Percentiles rank a stretch among this genome's conserved stretches.
Evolutionary conservation across 2,888 invertebrate species (phyloP).

Genomic region (Drosophila anomelani): DNA sequence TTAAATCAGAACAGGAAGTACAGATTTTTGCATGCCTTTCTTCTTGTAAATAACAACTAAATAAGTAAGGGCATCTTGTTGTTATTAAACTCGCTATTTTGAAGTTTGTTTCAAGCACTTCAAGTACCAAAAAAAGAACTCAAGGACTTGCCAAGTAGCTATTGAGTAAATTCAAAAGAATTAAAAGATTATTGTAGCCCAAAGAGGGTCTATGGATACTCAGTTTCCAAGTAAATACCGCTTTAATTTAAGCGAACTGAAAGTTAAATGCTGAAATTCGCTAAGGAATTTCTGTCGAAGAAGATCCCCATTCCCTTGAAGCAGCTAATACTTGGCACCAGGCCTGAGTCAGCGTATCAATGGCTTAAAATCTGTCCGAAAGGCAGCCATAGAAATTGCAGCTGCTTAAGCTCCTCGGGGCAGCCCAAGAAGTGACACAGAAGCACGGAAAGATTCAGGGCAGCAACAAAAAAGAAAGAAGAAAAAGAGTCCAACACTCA

Average conservation of each 20-base stretch:
- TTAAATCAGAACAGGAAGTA: not conserved
- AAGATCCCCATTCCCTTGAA: constrained; percentile 11
- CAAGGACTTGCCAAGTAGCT: constrained; percentile 6
- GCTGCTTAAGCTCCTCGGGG: constrained; percentile 44
- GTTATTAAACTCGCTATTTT: no score
- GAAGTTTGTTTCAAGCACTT: not conserved
- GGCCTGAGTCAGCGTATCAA: constrained; percentile 46
- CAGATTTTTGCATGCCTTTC: not conserved
- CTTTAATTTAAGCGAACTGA: constrained; percentile 7
- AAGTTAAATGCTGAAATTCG: constrained; percentile 9
- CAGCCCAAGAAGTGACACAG: constrained; percentile 60
- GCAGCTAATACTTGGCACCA: constrained; percentile 26
- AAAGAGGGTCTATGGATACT: not conserved
- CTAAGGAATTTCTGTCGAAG: constrained; percentile 18
- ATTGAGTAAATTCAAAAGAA: constrained; percentile 7
- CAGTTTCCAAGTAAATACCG: not conserved
- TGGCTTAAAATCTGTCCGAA: constrained; percentile 44
- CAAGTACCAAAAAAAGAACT: not conserved
- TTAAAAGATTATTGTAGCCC: constrained; percentile 6
- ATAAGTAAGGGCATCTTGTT: not conserved
- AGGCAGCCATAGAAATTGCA: constrained; percentile 56
- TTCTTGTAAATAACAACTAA: not conserved
- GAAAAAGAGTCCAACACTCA: constrained; percentile 12
- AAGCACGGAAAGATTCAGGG: constrained; percentile 60
- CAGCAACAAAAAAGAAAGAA: constrained; percentile 12